phyloP scores from a whole-genome alignment of 2,797 vertebrate species.

The Alosa sapidissima region DNA sequence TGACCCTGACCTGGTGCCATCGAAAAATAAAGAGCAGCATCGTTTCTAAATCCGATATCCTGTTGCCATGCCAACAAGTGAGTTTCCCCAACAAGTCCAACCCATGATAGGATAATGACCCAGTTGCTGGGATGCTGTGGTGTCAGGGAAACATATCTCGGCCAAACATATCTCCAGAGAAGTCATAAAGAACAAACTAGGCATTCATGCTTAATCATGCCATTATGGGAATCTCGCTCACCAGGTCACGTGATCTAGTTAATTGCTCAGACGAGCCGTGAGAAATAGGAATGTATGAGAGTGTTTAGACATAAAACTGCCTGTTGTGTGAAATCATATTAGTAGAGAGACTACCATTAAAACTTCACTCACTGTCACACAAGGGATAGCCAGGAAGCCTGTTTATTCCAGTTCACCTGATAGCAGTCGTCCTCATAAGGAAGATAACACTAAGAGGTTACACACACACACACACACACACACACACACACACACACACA shows the following conservation, averaged over 20 bases:
- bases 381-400: background rate
- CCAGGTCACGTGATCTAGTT: background rate
- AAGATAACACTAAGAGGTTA: background rate
- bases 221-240: background rate
- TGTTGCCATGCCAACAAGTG: constrained; percentile 28
- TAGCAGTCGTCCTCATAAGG: background rate
- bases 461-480: background rate
- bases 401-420: background rate
- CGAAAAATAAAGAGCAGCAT: background rate
- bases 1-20: background rate
- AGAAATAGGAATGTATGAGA: background rate
- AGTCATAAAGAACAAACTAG: background rate
- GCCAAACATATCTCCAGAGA: background rate
- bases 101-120: constrained; percentile 15
- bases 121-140: constrained; percentile 15
- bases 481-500: background rate
- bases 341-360: background rate
- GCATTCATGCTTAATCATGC: background rate
- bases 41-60: constrained; percentile 16
- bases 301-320: background rate
- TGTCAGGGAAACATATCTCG: constrained; percentile 12
- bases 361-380: background rate
- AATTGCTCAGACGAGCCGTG: background rate
- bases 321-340: background rate
- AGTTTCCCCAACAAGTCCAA: background rate